These are phyloP conservation scores for Haliclystus octoradiatus DNA, from an alignment of 30 jellyfish, hydroid and myxozoan genomes.

Conservation along the genomic window DNA sequence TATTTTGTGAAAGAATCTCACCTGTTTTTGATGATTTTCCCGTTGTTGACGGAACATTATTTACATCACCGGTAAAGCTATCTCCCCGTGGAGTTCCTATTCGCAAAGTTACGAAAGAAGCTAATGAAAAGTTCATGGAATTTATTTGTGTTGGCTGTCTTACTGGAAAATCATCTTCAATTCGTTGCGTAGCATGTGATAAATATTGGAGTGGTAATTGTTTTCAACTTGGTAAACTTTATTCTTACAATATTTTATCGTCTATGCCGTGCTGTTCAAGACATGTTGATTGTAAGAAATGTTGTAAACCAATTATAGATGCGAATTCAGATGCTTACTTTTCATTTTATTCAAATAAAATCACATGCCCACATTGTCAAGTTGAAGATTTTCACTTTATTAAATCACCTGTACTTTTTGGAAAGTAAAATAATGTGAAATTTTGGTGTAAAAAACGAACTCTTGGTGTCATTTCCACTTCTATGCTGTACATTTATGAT, in stretches of 20 bases:
- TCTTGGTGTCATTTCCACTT: too few relatives aligned
- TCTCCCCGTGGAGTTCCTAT: conserved; percentile 6
- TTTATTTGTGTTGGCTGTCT: conserved; percentile 29
- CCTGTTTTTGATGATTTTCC: conserved; percentile 30
- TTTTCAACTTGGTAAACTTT: conserved; percentile 30
- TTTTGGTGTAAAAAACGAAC: too few relatives aligned
- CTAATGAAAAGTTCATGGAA: conserved; percentile 5
- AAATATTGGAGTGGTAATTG: conserved; percentile 29
- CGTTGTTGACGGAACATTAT: conserved; percentile 41
- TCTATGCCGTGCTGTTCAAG: conserved; percentile 32
- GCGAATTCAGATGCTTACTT: background rate
- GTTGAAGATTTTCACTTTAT: conserved; percentile 28
- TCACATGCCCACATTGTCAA: conserved; percentile 24
- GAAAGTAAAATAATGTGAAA: too few relatives aligned
- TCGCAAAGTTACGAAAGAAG: background rate
- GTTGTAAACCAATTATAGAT: conserved; percentile 24
- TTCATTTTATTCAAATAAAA: conserved; percentile 9
- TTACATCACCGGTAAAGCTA: conserved; percentile 21
- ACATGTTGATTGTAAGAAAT: conserved; percentile 11
- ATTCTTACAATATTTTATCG: conserved; percentile 26
- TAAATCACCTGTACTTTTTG: conserved; percentile 12
- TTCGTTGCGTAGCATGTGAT: conserved; percentile 10
- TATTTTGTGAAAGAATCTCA: conserved; percentile 20
- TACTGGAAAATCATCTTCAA: conserved; percentile 15
- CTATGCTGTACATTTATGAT: too few relatives aligned